Evolutionary conservation across 2,888 invertebrate species (phyloP).

Genomic region (Achlya flavicornis): DNA sequence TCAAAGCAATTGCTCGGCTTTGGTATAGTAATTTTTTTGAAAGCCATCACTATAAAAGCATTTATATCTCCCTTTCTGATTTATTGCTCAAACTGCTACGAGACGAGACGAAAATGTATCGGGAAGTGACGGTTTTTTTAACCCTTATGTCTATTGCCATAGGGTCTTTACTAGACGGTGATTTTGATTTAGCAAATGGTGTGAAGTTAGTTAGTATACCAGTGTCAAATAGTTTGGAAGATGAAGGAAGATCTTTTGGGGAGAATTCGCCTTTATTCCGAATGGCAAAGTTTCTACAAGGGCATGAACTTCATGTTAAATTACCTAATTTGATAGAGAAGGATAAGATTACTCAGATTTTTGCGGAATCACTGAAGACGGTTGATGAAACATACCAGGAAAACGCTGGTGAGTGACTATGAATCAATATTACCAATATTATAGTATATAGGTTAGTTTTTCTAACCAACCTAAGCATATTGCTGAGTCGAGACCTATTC

Average conservation of each 20-base stretch:
- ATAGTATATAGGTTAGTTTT: too few relatives aligned
- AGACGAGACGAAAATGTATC: conserved; percentile 66
- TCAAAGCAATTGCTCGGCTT: conserved; percentile 53
- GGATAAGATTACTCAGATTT: conserved; percentile 84
- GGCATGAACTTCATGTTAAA: conserved; percentile 89
- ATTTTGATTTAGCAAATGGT: conserved; percentile 85
- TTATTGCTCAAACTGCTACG: conserved; percentile 65
- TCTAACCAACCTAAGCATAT: too few relatives aligned
- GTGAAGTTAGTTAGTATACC: conserved; percentile 85
- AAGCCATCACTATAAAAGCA: conserved; percentile 75
- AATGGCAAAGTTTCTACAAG: conserved; percentile 87
- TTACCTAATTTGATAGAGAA: conserved; percentile 87
- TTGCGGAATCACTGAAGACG: conserved; percentile 80
- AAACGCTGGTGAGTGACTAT: conserved; percentile 74
- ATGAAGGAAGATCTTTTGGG: conserved; percentile 75
- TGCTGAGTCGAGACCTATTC: too few relatives aligned
- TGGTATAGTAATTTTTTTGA: conserved; percentile 76
- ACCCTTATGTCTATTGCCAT: conserved; percentile 44
- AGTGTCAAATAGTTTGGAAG: conserved; percentile 74
- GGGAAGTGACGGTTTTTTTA: conserved; percentile 45
- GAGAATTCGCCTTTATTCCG: conserved; percentile 83
- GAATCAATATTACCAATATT: too few relatives aligned
- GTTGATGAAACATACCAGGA: conserved; percentile 74
- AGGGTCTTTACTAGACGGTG: conserved; percentile 72
- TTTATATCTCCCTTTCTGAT: conserved; percentile 63